Evolutionary conservation across 1,140 invertebrate species (phyloP).

Genomic region (Delia radicum): DNA sequence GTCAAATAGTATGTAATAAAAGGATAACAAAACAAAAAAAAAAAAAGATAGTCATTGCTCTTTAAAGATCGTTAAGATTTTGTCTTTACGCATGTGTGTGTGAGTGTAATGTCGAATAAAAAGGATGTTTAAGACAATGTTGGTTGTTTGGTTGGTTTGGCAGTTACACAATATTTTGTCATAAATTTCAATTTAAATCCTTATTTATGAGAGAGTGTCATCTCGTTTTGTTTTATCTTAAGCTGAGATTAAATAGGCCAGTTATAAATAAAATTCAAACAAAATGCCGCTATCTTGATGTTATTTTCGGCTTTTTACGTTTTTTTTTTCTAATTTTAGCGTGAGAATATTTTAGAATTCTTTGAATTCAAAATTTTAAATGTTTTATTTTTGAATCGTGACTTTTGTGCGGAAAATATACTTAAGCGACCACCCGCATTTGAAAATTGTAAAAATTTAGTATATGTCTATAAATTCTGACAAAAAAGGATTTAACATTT

Average conservation of each 20-base stretch:
- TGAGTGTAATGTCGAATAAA: background rate
- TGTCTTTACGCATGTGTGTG: background rate
- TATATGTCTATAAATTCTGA: background rate
- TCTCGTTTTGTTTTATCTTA: background rate
- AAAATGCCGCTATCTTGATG: background rate
- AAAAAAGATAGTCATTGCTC: background rate
- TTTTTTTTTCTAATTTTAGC: conserved; percentile 7
- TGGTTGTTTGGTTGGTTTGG: conserved; percentile 26
- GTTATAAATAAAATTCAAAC: background rate
- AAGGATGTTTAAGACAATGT: background rate
- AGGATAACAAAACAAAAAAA: background rate
- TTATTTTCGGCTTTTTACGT: background rate
- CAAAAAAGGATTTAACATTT: background rate
- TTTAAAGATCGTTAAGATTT: background rate
- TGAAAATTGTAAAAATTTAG: background rate
- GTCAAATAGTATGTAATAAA: too few species aligned
- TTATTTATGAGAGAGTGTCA: conserved; percentile 11
- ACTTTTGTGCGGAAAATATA: conserved; percentile 1
- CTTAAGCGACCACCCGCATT: conserved; percentile 16
- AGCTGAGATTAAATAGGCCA: conserved; percentile 14
- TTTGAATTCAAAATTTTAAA: background rate
- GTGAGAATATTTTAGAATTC: background rate
- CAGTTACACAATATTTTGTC: conserved; percentile 17
- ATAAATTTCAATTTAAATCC: conserved; percentile 11
- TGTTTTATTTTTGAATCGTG: background rate